Conservation (phyloP, 2,113 vertebrate genomes). For the Cygnus buccinator region DNA sequence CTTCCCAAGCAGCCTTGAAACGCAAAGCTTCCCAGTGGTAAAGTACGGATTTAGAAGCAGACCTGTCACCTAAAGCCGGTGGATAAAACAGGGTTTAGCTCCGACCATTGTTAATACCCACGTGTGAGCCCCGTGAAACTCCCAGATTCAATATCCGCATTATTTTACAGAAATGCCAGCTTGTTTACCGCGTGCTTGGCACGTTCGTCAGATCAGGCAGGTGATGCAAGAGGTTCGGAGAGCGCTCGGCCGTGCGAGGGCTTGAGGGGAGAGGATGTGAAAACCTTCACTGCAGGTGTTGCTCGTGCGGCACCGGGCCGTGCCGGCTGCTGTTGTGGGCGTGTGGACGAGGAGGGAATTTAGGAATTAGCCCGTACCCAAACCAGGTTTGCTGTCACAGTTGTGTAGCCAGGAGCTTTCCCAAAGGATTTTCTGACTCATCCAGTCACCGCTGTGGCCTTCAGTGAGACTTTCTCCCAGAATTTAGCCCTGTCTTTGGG, state of each 20-base stretch:
- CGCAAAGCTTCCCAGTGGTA: not conserved
- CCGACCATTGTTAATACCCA: not conserved
- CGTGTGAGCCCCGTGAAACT: not conserved
- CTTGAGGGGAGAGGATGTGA: not conserved
- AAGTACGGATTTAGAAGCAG: not conserved
- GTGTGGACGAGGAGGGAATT: not conserved
- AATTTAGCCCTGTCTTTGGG: not conserved
- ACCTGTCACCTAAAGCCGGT: not conserved
- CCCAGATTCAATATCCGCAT: not conserved
- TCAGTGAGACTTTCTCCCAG: not conserved
- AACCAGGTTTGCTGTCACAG: not conserved
- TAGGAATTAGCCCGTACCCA: not conserved
- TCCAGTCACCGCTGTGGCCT: fast-evolving
- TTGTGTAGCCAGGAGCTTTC: not conserved
- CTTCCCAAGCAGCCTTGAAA: not conserved
- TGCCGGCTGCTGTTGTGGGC: not conserved
- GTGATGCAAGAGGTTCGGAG: slow-evolving; percentile 47
- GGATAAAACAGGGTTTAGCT: not conserved
- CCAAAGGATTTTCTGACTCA: not conserved
- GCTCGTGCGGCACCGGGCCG: not conserved
- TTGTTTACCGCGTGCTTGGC: slow-evolving; percentile 31
- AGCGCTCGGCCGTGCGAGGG: not conserved
- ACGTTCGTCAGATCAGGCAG: not conserved
- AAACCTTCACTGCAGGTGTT: not conserved
- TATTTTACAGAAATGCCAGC: slow-evolving; percentile 20